A percentile compares a stretch with the other conserved stretches of the same genome.
phyloP scores from a whole-genome alignment of 2,888 invertebrate genomes.

The Drosophila atroscutellata region DNA sequence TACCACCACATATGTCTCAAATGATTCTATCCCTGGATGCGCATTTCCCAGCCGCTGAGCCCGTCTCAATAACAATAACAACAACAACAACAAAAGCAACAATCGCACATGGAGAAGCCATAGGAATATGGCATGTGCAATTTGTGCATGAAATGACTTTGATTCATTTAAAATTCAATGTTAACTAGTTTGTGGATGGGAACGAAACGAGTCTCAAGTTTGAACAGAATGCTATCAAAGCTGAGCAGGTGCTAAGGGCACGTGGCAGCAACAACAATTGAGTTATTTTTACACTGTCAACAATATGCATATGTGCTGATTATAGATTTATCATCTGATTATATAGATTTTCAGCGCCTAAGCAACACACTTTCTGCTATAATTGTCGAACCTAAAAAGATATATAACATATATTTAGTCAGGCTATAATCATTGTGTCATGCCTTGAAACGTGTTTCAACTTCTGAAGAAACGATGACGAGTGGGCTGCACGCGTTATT shows the following conservation, averaged over 20 bases:
- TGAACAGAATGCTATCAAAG: not conserved
- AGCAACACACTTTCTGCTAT: not conserved
- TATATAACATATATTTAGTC: constrained; percentile 24
- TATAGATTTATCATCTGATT: not conserved
- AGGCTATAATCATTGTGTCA: constrained; percentile 38
- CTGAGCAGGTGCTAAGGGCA: not conserved
- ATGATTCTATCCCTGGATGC: not conserved
- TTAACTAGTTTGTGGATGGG: constrained; percentile 59
- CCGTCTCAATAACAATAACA: constrained; percentile 15
- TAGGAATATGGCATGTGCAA: constrained; percentile 51
- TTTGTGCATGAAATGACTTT: constrained; percentile 48
- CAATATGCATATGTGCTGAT: not conserved
- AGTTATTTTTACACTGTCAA: not conserved
- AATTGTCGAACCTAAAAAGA: constrained; percentile 14
- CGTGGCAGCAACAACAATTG: not conserved
- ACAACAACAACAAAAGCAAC: constrained; percentile 7
- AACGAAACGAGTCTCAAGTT: constrained; percentile 19
- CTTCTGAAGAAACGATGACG: constrained; percentile 20
- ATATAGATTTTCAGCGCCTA: not conserved
- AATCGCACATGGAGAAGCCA: constrained; percentile 60
- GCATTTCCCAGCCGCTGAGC: not conserved
- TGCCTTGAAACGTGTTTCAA: constrained; percentile 34
- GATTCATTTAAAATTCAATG: constrained; percentile 72
- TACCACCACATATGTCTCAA: not conserved
- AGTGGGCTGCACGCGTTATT: constrained; percentile 35